Base-by-base conservation (phyloP, 2,797 vertebrate species). In the Carapus acus region DNA sequence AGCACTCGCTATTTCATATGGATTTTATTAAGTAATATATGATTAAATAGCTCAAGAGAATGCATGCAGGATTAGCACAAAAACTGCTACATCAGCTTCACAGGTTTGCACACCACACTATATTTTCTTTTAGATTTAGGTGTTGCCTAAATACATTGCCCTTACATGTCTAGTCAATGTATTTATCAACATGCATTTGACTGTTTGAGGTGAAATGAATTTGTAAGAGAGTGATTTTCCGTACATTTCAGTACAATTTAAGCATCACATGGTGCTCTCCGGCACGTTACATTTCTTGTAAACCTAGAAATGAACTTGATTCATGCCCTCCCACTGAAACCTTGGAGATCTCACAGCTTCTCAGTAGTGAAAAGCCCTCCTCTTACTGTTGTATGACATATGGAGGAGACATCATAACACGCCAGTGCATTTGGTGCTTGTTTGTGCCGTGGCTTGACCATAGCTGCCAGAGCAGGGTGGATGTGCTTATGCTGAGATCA, bases 1-100 rank as follows among this genome's bases (percentile, higher is more conserved):
- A 38, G 43, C 60, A 70, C 68, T 79, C 79, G 74, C 37, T 40
- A 36, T 22, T 69, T 76, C 67, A 67, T 50, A 66, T 67, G 64
- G 63, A 58, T 77, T 77, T 69, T 59, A 74, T 71, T 77, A 51
- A 62, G 64, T 71, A 64, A 71, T 76, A 72, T 74, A 77, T 74
- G 49, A 41, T 49, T 62, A 62, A 72, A 75, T 72, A 54, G 53
- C 24, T 48, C 49, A 50, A 27, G 54, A 66, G 51, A 76, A 72
- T 60, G 58, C 49, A 20, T 13, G 2, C 36, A 37, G 70, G 69
- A 81, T 79, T 79, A 79, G 54, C 50, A 58, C 17, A 57, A 66
- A 69, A n/a, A n/a, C n/a, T n/a, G n/a, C n/a, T 55, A 43, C 63
- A 59, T 71, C 54, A 27, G 24, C 24, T 5, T 27, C 9, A 27